Base-by-base conservation (phyloP, 53 echinoderm and acorn worm species). In the Zoroaster sp. region DNA sequence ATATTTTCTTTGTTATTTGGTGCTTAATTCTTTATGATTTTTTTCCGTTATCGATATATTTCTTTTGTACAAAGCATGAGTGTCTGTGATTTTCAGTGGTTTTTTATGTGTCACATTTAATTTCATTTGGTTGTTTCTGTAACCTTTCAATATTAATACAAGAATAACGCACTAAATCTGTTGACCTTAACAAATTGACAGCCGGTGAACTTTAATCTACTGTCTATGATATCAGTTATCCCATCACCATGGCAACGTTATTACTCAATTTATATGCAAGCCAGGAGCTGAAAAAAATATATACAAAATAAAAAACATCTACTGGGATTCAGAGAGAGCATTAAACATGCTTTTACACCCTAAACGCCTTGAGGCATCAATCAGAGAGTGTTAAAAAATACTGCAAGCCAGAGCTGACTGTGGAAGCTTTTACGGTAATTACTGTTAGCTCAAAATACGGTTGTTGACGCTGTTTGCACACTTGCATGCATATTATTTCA, bases 401-500 rank as follows among this genome's bases (percentile, higher is more conserved):
- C 40, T n/a, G 66, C 5, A 15, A 34, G 14, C 7, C 15, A 28
- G 12, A 66, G 40, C 2, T 14, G 67, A 54, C 40, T 66, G 41
- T 66, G 59, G n/a, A n/a, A 70, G 85, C 85, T 85, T 69, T 85
- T 47, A 85, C 70, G 35, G 46, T 71, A 85, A 85, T 85, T 13
- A 85, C 85, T 49, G 45, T 8, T 51, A 28, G 44, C 9, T 12
- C 44, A 43, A 30, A 23, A 21, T 17, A 11, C 65, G 18, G 66
- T 42, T 8, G 15, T 55, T 33, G 0, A 81, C 1, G 59, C 33
- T 76, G 21, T 59, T 59, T 28, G 11, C 63, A 59, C 28, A 11
- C 28, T 28, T 23, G 11, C 63, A n/a, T n/a, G n/a, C n/a, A n/a
- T n/a, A 59, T 59, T 28, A 9, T 59, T 59, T 9, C 21, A 59